These are phyloP conservation scores for Distichodus sexfasciatus DNA, from an alignment of 2,797 vertebrate species.

Conservation along the genomic window DNA sequence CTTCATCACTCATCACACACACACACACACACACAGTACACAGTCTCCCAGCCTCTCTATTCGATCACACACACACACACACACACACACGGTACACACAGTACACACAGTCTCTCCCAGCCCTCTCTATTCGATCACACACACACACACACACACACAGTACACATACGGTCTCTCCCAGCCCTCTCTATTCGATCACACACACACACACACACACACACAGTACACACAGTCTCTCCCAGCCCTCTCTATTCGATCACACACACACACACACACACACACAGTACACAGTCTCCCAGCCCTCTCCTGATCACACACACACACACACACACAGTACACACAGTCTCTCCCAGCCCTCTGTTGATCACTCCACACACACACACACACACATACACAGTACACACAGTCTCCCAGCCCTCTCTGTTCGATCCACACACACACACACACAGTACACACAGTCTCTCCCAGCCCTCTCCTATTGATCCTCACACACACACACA, in stretches of 20 bases:
- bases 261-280: not conserved
- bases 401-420: not conserved
- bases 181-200: not conserved
- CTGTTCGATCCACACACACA: not conserved
- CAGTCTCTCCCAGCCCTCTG: not conserved
- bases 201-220: not conserved
- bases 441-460: not conserved
- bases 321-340: not conserved
- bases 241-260: not conserved
- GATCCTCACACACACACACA: not conserved
- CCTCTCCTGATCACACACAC: too few species aligned
- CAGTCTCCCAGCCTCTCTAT: not conserved
- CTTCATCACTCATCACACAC: conserved; percentile 44
- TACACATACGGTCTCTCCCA: not conserved
- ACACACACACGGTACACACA: not conserved
- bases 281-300: too few species aligned
- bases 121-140: too few species aligned
- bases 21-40: not conserved
- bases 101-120: too few species aligned
- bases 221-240: not conserved
- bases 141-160: not conserved
- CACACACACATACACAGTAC: not conserved
- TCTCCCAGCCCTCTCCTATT: too few species aligned
- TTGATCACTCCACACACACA: not conserved
- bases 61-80: not conserved